Evolutionary conservation across 2,113 vertebrate species (phyloP).

Genomic region (Anseranas semipalmata): DNA sequence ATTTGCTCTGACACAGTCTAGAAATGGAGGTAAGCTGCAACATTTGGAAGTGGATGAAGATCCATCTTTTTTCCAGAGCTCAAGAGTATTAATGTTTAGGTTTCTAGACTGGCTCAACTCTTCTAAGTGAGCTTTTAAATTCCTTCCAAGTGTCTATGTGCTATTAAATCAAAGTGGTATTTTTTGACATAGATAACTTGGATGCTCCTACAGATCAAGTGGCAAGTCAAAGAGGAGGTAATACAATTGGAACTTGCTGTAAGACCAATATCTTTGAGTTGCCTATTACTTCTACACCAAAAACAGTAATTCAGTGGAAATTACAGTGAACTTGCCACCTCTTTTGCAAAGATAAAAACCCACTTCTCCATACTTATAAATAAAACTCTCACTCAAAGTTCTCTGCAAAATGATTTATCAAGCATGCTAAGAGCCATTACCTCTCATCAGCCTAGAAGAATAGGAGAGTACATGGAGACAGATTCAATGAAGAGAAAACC

Average conservation of each 20-base stretch:
- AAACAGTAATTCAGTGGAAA: conserved; percentile 26
- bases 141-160: not conserved
- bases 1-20: not conserved
- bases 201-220: not conserved
- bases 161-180: not conserved
- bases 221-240: not conserved
- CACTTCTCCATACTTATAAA: conserved; percentile 34
- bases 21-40: not conserved
- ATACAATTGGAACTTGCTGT: not conserved
- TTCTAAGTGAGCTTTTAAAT: not conserved
- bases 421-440: conserved; percentile 10
- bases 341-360: conserved; percentile 11
- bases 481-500: not conserved
- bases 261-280: not conserved
- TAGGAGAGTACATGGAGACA: not conserved
- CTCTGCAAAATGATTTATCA: conserved; percentile 8
- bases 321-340: not conserved
- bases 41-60: not conserved
- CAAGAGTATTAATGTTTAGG: not conserved
- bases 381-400: not conserved
- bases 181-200: conserved; percentile 1
- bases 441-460: conserved; percentile 11
- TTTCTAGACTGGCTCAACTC: not conserved
- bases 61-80: not conserved
- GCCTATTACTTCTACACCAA: not conserved